These are phyloP conservation scores for Brachionus paranguensis DNA, from an alignment of 1,140 invertebrate genomes.

Conservation along the genomic window DNA sequence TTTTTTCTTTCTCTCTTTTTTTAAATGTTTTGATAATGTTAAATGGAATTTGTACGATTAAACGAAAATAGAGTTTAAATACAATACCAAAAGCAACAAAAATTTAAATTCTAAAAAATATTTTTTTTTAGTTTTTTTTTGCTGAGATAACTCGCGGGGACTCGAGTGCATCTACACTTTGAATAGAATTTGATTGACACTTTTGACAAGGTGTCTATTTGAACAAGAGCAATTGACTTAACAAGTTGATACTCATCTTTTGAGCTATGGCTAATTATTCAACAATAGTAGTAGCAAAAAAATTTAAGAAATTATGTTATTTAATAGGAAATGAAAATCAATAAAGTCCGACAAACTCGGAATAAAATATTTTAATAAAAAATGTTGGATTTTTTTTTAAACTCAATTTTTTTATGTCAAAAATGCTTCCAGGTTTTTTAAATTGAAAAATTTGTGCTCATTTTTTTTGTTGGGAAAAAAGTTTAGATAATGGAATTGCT, in stretches of 20 bases:
- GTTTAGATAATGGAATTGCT: background rate
- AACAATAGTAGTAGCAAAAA: background rate
- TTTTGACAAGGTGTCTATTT: background rate
- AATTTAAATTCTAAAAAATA: background rate
- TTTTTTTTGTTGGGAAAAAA: background rate
- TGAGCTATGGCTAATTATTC: background rate
- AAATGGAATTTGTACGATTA: conserved; percentile 20
- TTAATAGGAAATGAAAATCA: background rate
- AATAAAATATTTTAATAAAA: background rate
- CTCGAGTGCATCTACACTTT: background rate
- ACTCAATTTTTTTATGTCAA: background rate
- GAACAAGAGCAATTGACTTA: background rate
- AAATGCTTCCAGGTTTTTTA: background rate
- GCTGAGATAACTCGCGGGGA: background rate
- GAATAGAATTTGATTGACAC: background rate
- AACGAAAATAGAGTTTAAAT: background rate
- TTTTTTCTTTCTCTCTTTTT: background rate
- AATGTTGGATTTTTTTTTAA: background rate
- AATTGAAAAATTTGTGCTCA: background rate
- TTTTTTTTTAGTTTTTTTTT: background rate
- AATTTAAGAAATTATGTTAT: conserved; percentile 1
- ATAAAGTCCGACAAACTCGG: background rate
- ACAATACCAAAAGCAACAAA: background rate
- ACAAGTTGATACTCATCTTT: background rate
- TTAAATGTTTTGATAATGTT: conserved; percentile 28